Conservation (phyloP, 2,113 vertebrate genomes). For the Camelus dromedarius region DNA sequence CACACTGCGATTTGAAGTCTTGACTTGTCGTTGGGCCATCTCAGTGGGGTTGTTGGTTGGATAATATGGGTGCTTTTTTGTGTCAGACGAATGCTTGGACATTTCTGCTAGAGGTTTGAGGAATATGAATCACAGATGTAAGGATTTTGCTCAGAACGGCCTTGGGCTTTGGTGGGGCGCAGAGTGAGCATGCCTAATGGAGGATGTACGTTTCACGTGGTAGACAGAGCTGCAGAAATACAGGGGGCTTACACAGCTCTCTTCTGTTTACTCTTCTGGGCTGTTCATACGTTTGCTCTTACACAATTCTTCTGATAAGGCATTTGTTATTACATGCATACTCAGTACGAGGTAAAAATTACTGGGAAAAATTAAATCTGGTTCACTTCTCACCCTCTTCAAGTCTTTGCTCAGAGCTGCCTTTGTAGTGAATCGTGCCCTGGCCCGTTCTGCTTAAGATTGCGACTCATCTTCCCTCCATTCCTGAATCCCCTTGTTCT, state of each 20-base stretch:
- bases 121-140: conserved; percentile 34
- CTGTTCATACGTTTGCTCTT: not conserved
- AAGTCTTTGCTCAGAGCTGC: not conserved
- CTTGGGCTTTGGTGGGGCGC: not conserved
- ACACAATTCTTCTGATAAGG: not conserved
- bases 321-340: not conserved
- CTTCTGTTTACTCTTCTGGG: not conserved
- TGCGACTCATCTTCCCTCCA: not conserved
- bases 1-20: not conserved
- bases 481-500: not conserved
- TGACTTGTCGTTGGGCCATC: not conserved
- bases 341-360: not conserved
- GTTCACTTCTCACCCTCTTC: not conserved
- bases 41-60: not conserved
- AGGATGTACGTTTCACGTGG: conserved; percentile 1
- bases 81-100: not conserved
- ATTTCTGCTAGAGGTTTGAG: conserved; percentile 43
- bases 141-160: not conserved
- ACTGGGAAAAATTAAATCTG: not conserved
- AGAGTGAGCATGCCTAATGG: not conserved
- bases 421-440: not conserved
- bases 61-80: not conserved
- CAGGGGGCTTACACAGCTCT: not conserved
- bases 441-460: not conserved
- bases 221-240: not conserved